phyloP scores from a whole-genome alignment of 2,888 invertebrate genomes.

The Chymomyza procnemis region DNA sequence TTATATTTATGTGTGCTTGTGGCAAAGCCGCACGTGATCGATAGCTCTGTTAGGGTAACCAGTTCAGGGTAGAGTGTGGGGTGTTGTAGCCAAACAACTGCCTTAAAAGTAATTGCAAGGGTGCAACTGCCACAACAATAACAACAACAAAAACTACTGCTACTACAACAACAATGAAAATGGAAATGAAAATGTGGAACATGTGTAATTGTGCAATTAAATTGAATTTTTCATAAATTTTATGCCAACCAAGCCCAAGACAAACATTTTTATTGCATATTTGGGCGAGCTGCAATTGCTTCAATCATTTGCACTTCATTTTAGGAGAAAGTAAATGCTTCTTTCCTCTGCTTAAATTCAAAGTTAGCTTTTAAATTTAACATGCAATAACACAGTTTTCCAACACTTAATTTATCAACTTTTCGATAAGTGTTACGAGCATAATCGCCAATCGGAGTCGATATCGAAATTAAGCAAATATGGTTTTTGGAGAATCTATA shows the following conservation, averaged over 20 bases:
- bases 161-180: conserved; percentile 21
- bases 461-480: too few species aligned
- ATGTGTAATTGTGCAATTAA: conserved; percentile 77
- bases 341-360: too few species aligned
- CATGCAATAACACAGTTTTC: too few species aligned
- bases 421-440: too few species aligned
- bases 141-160: conserved; percentile 28
- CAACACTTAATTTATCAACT: too few species aligned
- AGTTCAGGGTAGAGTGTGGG: not conserved
- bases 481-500: too few species aligned
- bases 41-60: conserved; percentile 48
- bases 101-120: conserved; percentile 72
- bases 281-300: conserved; percentile 40
- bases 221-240: conserved; percentile 78
- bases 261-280: conserved; percentile 29
- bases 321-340: too few species aligned
- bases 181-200: conserved; percentile 61
- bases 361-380: too few species aligned
- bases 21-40: conserved; percentile 70
- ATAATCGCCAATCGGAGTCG: too few species aligned
- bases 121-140: conserved; percentile 49
- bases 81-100: conserved; percentile 41
- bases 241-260: conserved; percentile 33
- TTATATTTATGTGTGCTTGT: conserved; percentile 29
- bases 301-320: conserved; percentile 41